Conservation (phyloP, 1,140 invertebrate genomes). For the Drosophila kepulauana region DNA sequence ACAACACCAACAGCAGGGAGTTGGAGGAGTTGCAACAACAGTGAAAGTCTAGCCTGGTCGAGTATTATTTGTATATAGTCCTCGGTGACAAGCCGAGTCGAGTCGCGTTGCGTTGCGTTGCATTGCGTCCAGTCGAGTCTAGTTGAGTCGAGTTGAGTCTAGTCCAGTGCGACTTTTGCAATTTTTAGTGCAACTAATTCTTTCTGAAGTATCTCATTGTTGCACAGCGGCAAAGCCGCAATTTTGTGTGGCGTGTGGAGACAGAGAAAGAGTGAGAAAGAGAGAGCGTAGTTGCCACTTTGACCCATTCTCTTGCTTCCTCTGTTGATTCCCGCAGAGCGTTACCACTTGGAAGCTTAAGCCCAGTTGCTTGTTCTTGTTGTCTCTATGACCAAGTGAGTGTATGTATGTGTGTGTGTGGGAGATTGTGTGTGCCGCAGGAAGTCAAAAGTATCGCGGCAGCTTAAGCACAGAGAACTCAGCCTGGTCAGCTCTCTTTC, state of each 20-base stretch:
- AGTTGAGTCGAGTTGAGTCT: neutral
- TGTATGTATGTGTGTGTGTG: constrained; percentile 36
- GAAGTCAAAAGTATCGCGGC: constrained; percentile 82
- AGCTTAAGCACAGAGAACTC: constrained; percentile 65
- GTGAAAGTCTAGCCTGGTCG: constrained; percentile 61
- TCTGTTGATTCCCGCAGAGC: constrained; percentile 31
- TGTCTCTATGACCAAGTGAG: constrained; percentile 15
- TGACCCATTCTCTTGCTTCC: neutral
- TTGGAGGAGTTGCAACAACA: constrained; percentile 26
- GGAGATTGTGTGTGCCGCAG: constrained; percentile 58
- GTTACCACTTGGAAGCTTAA: constrained; percentile 63
- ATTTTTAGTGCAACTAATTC: constrained; percentile 84
- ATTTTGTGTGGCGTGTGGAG: constrained; percentile 72
- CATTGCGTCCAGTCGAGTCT: neutral
- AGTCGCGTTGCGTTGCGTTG: neutral
- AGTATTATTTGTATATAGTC: constrained; percentile 13
- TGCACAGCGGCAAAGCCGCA: constrained; percentile 78
- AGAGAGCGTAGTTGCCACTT: constrained; percentile 1
- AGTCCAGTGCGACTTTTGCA: constrained; percentile 70
- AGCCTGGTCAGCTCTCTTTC: constrained; percentile 20
- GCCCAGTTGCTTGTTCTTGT: constrained; percentile 35
- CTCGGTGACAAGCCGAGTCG: neutral
- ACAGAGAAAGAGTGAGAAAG: too few relatives aligned
- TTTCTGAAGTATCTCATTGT: constrained; percentile 83
- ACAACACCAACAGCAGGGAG: neutral